Conservation (phyloP, 2,113 vertebrate genomes). For the Macrotis lagotis region DNA sequence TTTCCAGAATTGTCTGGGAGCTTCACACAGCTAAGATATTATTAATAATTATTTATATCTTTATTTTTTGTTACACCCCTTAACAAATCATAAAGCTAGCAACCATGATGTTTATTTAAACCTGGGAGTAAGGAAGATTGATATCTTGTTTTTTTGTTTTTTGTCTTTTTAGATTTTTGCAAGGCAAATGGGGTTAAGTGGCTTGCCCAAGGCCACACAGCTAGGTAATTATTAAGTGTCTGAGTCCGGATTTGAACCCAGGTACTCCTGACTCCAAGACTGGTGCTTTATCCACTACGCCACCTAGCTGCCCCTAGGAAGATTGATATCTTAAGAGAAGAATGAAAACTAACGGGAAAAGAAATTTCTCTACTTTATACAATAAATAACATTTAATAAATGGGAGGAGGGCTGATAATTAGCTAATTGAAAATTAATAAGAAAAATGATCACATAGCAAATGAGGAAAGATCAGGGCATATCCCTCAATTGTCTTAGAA, state of each 20-base stretch:
- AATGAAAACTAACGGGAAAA: not conserved
- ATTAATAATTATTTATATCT: not conserved
- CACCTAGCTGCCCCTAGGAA: too few species aligned
- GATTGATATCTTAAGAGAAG: not conserved
- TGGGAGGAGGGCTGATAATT: not conserved
- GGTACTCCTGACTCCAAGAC: too few species aligned
- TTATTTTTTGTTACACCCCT: not conserved
- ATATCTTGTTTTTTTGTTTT: too few species aligned
- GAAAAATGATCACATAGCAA: not conserved
- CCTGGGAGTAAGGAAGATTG: not conserved
- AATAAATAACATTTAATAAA: not conserved
- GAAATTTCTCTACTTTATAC: not conserved
- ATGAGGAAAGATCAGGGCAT: not conserved
- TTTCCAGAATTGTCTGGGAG: not conserved
- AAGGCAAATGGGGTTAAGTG: too few species aligned
- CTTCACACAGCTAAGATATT: not conserved
- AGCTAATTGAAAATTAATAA: not conserved
- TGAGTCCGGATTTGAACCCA: too few species aligned
- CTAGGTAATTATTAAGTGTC: too few species aligned
- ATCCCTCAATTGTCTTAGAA: not conserved
- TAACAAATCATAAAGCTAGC: not conserved
- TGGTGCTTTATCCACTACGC: too few species aligned
- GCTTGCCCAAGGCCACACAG: too few species aligned
- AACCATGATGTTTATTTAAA: not conserved
- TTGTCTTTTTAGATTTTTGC: too few species aligned